Conservation (phyloP, 2,797 vertebrate genomes). For the Geotrypetes seraphini region DNA sequence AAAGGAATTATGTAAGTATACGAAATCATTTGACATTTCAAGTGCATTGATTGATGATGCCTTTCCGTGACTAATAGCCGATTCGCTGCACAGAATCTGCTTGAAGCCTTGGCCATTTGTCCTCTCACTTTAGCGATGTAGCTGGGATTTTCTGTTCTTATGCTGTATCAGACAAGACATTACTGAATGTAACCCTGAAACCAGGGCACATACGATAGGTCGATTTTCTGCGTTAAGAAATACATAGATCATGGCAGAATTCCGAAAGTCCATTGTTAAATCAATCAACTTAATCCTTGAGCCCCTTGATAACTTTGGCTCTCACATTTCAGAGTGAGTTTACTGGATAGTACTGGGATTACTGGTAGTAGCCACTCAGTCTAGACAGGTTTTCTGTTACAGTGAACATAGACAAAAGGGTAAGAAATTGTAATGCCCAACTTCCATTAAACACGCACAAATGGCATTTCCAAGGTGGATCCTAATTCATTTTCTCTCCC, state of each 20-base stretch:
- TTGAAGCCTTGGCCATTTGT: constrained; percentile 12
- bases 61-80: constrained; percentile 1
- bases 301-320: constrained; percentile 55
- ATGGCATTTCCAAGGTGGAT: no score
- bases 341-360: constrained; percentile 87
- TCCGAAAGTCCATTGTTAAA: constrained; percentile 55
- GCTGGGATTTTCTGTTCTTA: constrained; percentile 23
- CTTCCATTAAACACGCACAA: no score
- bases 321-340: constrained; percentile 90
- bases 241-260: constrained; percentile 46
- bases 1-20: no score
- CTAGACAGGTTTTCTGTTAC: constrained; percentile 92
- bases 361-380: constrained; percentile 85
- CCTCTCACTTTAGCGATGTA: constrained; percentile 19
- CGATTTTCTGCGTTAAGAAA: constrained; percentile 18
- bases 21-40: no score
- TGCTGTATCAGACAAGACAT: constrained; percentile 15
- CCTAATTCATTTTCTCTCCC: no score
- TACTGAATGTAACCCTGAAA: constrained; percentile 17
- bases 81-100: constrained; percentile 21
- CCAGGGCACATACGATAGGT: constrained; percentile 28
- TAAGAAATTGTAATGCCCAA: constrained; percentile 47
- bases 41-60: not conserved
- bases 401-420: constrained; percentile 76
- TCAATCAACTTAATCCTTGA: constrained; percentile 60